Evolutionary conservation across 2,797 vertebrate genomes (phyloP), one percentile per base, ranked within the genome.

Genomic region (Benthosema pterotum): DNA sequence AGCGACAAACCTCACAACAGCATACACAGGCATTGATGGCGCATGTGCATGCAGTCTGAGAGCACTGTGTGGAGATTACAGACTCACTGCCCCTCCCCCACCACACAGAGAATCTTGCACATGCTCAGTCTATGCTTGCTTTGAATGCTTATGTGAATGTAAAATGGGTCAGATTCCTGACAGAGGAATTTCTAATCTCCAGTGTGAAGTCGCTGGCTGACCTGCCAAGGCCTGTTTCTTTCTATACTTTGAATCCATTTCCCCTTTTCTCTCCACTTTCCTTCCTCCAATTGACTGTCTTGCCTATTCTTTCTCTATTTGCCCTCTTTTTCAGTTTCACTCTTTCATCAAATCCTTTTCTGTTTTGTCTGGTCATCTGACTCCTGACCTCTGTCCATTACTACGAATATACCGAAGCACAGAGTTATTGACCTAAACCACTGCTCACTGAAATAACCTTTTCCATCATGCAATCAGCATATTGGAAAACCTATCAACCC

Each of bases 91-190:
- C 84, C 86, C 84, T 80, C 89, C 88, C 87, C 79, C 79, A 38
- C 67, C 68, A 52, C 72, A 53, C 57, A 69, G 65, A 67, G 3
- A 56, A 18, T 69, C 63, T 12, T 9, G 57, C 83, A 74, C 89
- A 91, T 90, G 87, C 88, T 79, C 87, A 71, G 54, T 84, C 69
- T 16, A 4, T 75, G 77, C 60, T 74, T 77, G 62, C 80, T 79
- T 73, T 66, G 62, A 83, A 84, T 77, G 85, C 77, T 83, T 74
- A 73, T 88, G 76, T 89, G 81, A 79, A 82, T 87, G 75, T 84
- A 90, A 93, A 93, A 82, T 92, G 82, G 92, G 91, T 94, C 91
- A 93, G 85, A 90, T 92, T 92, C 88, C 86, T 89, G 54, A 82
- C 77, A 47, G 75, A 89, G 83, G 88, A 87, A 87, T 87, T 69